These are phyloP conservation scores for Acestrorhynchus altus DNA, from an alignment of 2,797 vertebrate genomes.

Conservation along the genomic window DNA sequence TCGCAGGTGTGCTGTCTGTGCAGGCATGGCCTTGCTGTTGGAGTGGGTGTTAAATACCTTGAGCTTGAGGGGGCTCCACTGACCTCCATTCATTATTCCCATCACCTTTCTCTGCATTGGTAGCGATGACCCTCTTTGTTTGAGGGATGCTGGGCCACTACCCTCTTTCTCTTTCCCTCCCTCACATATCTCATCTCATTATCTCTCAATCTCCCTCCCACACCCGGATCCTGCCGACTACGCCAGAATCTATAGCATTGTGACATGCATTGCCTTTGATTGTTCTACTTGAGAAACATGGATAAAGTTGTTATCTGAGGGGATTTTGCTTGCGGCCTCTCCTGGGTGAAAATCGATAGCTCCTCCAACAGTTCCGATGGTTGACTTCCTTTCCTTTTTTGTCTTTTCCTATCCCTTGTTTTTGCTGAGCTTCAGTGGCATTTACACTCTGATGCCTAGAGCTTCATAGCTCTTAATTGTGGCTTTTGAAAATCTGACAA, in stretches of 20 bases:
- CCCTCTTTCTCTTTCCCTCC: slow-evolving; percentile 1
- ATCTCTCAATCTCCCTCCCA: slow-evolving; percentile 19
- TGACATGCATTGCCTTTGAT: slow-evolving; percentile 11
- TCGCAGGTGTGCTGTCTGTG: background rate
- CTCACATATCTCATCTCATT: slow-evolving; percentile 44
- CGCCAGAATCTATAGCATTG: slow-evolving; percentile 3
- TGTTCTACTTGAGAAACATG: slow-evolving; percentile 20
- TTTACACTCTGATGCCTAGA: background rate
- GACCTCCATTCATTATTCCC: slow-evolving; percentile 36
- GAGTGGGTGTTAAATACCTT: slow-evolving; percentile 34
- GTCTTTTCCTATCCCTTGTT: background rate
- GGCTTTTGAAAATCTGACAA: background rate
- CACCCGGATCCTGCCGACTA: background rate
- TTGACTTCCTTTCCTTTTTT: background rate
- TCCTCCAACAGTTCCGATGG: background rate
- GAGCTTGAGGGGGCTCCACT: slow-evolving; percentile 42
- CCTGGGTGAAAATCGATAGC: slow-evolving; percentile 21
- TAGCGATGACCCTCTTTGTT: slow-evolving; percentile 28
- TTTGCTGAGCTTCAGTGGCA: slow-evolving; percentile 21
- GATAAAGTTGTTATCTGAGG: slow-evolving; percentile 39
- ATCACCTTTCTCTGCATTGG: slow-evolving; percentile 36
- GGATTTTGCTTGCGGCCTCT: slow-evolving; percentile 22
- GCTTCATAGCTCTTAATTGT: slow-evolving; percentile 12
- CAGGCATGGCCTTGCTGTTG: slow-evolving; percentile 19
- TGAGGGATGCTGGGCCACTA: slow-evolving; percentile 22